Conservation (phyloP, 2,888 invertebrate genomes). For the Cremastobaeus sp. region DNA sequence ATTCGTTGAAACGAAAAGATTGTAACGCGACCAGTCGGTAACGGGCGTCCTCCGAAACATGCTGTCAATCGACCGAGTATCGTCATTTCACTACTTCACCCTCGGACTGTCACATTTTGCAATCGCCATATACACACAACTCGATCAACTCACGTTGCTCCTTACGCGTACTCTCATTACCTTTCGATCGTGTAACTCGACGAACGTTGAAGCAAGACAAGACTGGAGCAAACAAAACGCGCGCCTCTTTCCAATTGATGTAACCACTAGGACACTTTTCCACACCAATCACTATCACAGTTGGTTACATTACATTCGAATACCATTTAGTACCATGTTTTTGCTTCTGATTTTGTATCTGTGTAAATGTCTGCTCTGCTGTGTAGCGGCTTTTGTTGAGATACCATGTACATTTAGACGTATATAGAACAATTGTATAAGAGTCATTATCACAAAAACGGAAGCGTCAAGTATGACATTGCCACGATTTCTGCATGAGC, state of each 20-base stretch:
- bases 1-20: constrained; percentile 1
- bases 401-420: constrained; percentile 77
- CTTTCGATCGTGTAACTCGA: constrained; percentile 21
- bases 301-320: too few relatives aligned
- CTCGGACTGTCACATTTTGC: constrained; percentile 48
- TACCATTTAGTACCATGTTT: constrained; percentile 69
- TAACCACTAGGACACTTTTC: constrained; percentile 67
- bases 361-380: constrained; percentile 76
- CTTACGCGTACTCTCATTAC: constrained; percentile 3
- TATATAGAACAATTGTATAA: constrained; percentile 63
- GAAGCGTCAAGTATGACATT: constrained; percentile 21
- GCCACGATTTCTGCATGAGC: constrained; percentile 38
- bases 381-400: constrained; percentile 75
- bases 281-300: too few relatives aligned
- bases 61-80: too few relatives aligned
- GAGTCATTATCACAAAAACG: constrained; percentile 61
- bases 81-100: constrained; percentile 37
- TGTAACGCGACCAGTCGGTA: constrained; percentile 14
- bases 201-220: not conserved
- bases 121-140: constrained; percentile 39
- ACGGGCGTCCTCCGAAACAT: too few relatives aligned
- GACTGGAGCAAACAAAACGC: constrained; percentile 16
- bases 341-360: constrained; percentile 72
- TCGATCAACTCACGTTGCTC: constrained; percentile 1
- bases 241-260: constrained; percentile 29